phyloP scores from a whole-genome alignment of 2,113 vertebrate species.

The Chiloscyllium plagiosum region DNA sequence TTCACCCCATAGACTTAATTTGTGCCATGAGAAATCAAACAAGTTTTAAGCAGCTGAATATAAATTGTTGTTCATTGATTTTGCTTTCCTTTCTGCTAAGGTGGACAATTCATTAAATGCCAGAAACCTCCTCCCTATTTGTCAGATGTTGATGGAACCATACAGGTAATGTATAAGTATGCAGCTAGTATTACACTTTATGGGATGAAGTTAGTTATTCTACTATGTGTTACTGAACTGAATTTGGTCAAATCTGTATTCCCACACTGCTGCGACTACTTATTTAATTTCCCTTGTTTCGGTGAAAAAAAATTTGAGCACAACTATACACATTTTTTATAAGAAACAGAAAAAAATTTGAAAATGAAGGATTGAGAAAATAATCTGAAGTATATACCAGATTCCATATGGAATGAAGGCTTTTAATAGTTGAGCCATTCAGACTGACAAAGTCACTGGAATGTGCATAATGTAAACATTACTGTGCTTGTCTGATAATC shows the following conservation, averaged over 20 bases:
- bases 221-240: not conserved
- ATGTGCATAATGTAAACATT: not conserved
- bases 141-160: not conserved
- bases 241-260: not conserved
- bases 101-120: not conserved
- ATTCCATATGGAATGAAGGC: not conserved
- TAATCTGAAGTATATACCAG: not conserved
- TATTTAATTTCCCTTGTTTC: not conserved
- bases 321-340: not conserved
- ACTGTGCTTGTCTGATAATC: not conserved
- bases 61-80: not conserved
- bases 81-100: not conserved
- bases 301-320: not conserved
- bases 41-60: not conserved
- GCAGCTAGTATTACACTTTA: not conserved
- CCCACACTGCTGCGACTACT: not conserved
- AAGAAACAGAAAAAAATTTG: not conserved
- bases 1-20: not conserved
- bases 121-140: not conserved
- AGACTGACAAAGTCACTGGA: not conserved
- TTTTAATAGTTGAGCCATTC: not conserved
- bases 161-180: not conserved
- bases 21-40: not conserved
- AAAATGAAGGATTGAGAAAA: not conserved
- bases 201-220: not conserved